Conservation (phyloP, 2,113 vertebrate species). For the Gadus macrocephalus region DNA sequence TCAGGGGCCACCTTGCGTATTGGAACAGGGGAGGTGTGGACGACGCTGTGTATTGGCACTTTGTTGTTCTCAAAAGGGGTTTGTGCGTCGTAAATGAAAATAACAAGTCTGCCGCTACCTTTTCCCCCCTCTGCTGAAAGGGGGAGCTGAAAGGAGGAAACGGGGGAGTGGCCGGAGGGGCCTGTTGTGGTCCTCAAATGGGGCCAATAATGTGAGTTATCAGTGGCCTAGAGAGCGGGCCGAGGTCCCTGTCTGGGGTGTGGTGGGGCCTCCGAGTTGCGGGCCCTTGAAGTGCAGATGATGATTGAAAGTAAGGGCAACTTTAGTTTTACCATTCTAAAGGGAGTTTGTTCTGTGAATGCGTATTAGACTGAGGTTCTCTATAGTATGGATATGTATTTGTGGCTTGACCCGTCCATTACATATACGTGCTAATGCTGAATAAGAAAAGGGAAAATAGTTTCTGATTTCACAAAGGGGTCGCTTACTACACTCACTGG, state of each 20-base stretch:
- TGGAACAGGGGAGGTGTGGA: conserved; percentile 28
- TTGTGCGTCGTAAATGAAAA: conserved; percentile 60
- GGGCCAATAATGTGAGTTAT: conserved; percentile 29
- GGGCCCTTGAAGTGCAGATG: too few species aligned
- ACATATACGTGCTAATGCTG: too few species aligned
- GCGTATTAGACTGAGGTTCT: too few species aligned
- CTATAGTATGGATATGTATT: too few species aligned
- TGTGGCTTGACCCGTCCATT: too few species aligned
- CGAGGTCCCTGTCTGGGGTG: neutral
- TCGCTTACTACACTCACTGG: too few species aligned
- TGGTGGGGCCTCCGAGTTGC: too few species aligned
- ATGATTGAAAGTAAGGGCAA: too few species aligned
- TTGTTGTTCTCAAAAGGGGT: conserved; percentile 45
- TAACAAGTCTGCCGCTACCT: conserved; percentile 48
- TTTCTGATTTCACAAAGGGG: too few species aligned
- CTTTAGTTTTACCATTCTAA: too few species aligned
- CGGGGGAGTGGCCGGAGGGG: conserved; percentile 12
- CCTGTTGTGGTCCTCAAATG: conserved; percentile 35
- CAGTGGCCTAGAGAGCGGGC: conserved; percentile 9
- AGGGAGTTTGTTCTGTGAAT: too few species aligned
- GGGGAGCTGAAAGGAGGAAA: conserved; percentile 16
- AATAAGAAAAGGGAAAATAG: too few species aligned
- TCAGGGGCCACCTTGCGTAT: conserved; percentile 60
- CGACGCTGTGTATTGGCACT: conserved; percentile 66
- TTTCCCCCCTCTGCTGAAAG: conserved; percentile 49